Percentiles rank a stretch among this genome's conserved stretches.
phyloP scores from a whole-genome alignment of 2,888 invertebrate species.

The Drosophila longiperda region DNA sequence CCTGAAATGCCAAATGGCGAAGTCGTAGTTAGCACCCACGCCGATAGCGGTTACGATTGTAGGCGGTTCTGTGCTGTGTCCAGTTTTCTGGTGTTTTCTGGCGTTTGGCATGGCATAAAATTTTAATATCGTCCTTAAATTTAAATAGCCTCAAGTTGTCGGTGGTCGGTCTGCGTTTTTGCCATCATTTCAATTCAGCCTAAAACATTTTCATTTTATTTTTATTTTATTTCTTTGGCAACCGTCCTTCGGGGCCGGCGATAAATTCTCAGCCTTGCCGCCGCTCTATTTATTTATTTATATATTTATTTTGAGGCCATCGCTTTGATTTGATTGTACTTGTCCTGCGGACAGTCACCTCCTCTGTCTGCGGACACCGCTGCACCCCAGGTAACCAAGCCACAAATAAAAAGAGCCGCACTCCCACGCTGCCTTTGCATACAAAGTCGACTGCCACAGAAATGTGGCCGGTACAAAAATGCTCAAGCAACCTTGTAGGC shows the following conservation, averaged over 20 bases:
- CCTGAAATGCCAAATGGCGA: constrained; percentile 56
- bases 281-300: constrained; percentile 67
- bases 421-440: constrained; percentile 9
- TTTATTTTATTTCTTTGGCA: constrained; percentile 54
- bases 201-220: constrained; percentile 27
- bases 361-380: constrained; percentile 5
- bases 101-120: constrained; percentile 52
- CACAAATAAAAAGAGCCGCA: neutral
- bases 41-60: constrained; percentile 20
- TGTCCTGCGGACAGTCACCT: constrained; percentile 12
- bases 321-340: constrained; percentile 67
- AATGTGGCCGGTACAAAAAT: constrained; percentile 11
- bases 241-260: constrained; percentile 37
- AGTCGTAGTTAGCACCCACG: constrained; percentile 65
- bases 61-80: constrained; percentile 24
- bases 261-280: constrained; percentile 59
- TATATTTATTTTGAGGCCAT: constrained; percentile 67
- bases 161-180: constrained; percentile 47
- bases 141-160: constrained; percentile 71
- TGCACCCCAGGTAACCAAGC: constrained; percentile 20
- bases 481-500: constrained; percentile 25
- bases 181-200: constrained; percentile 57
- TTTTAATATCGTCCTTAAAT: constrained; percentile 72
- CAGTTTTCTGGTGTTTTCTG: constrained; percentile 40
- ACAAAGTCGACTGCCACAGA: constrained; percentile 5